Conservation (phyloP, 2,113 vertebrate genomes). For the Geococcyx californianus region DNA sequence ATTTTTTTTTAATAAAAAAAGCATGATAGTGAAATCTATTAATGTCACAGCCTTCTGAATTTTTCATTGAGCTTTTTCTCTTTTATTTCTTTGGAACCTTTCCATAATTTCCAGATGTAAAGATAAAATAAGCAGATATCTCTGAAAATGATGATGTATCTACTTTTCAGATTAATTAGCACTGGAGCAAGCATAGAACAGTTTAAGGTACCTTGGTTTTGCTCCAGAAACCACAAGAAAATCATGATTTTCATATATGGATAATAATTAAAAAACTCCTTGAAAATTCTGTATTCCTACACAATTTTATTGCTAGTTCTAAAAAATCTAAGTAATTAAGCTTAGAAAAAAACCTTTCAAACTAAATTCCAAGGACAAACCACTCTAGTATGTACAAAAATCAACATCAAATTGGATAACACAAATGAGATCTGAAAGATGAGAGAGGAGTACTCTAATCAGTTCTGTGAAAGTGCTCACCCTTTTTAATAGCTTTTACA, state of each 20-base stretch:
- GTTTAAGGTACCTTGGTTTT: not conserved
- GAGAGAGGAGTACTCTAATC: constrained; percentile 22
- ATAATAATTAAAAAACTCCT: not conserved
- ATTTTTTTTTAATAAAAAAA: not conserved
- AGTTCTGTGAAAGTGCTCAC: constrained; percentile 21
- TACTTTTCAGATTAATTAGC: constrained; percentile 32
- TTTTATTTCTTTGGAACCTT: constrained; percentile 27
- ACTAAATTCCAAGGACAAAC: constrained; percentile 40
- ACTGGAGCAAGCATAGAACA: not conserved
- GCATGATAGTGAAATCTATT: constrained; percentile 2
- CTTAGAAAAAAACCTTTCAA: not conserved
- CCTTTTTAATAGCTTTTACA: constrained; percentile 49
- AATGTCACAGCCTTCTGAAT: not conserved
- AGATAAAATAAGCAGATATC: constrained; percentile 37
- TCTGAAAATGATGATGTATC: constrained; percentile 31
- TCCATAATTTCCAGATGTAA: constrained; percentile 35
- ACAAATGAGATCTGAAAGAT: constrained; percentile 1
- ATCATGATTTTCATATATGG: not conserved
- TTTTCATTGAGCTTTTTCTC: not conserved
- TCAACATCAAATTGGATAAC: constrained; percentile 13
- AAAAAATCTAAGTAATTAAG: not conserved
- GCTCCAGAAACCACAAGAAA: not conserved
- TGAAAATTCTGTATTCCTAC: not conserved
- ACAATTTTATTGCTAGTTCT: not conserved
- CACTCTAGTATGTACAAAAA: not conserved